phyloP scores from a whole-genome alignment of 2,797 vertebrate genomes.

The Benthosema pterotum region DNA sequence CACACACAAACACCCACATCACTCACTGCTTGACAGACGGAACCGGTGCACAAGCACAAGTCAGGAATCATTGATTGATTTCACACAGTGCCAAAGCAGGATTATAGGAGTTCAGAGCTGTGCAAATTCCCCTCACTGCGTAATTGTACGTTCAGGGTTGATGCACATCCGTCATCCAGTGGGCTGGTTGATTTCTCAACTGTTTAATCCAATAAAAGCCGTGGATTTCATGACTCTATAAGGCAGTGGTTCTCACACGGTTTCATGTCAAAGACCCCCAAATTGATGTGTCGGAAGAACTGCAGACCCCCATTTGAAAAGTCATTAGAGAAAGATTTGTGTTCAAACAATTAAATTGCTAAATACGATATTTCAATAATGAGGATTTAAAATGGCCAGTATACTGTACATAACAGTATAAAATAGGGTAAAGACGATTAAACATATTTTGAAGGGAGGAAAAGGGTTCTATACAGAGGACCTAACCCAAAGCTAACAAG shows the following conservation, averaged over 20 bases:
- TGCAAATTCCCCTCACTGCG: conserved; percentile 50
- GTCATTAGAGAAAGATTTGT: too few relatives aligned
- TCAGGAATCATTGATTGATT: conserved; percentile 47
- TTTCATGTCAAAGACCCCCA: too few relatives aligned
- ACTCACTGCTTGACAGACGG: conserved; percentile 21
- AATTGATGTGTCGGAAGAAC: too few relatives aligned
- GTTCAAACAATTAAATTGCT: too few relatives aligned
- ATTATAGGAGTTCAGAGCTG: conserved; percentile 53
- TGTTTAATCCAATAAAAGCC: conserved; percentile 71
- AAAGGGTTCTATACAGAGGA: conserved; percentile 35
- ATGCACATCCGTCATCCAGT: conserved; percentile 56
- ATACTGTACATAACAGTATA: too few relatives aligned
- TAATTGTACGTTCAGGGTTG: conserved; percentile 54
- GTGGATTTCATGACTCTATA: conserved; percentile 45
- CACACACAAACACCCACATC: background rate
- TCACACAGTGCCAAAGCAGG: conserved; percentile 51
- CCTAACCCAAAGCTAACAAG: conserved; percentile 55
- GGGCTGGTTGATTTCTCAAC: conserved; percentile 63
- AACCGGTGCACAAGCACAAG: conserved; percentile 32
- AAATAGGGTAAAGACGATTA: too few relatives aligned
- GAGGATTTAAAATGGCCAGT: too few relatives aligned
- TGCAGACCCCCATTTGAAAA: too few relatives aligned
- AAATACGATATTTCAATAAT: too few relatives aligned
- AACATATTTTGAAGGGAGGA: conserved; percentile 14
- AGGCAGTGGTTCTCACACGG: too few relatives aligned